Evolutionary conservation across 2,888 invertebrate genomes (phyloP).

Genomic region (Germaria angustata): DNA sequence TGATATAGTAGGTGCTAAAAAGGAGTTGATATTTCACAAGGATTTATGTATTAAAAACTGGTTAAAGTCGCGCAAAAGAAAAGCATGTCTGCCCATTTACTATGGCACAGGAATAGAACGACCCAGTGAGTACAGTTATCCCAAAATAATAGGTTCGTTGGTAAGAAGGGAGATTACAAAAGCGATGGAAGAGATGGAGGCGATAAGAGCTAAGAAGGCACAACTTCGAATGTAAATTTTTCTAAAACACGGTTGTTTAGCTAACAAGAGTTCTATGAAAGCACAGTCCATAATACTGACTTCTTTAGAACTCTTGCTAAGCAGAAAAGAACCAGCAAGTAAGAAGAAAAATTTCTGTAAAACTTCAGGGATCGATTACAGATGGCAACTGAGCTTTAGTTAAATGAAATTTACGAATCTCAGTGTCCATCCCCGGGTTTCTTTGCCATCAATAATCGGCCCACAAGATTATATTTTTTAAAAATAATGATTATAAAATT

Average conservation of each 20-base stretch:
- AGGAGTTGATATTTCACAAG: slow-evolving; percentile 54
- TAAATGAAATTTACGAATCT: too few relatives aligned
- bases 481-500: too few relatives aligned
- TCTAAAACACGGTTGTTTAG: neutral
- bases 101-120: slow-evolving; percentile 19
- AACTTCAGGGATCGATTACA: too few relatives aligned
- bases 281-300: neutral
- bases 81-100: neutral
- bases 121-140: neutral
- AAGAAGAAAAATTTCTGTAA: neutral
- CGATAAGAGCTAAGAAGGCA: neutral
- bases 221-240: too few relatives aligned
- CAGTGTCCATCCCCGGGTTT: too few relatives aligned
- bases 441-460: too few relatives aligned
- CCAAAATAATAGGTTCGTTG: neutral
- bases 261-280: neutral
- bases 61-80: neutral
- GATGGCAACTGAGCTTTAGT: too few relatives aligned
- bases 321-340: neutral
- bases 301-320: neutral
- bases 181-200: neutral
- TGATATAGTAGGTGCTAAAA: slow-evolving; percentile 69
- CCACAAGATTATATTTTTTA: too few relatives aligned
- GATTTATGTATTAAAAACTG: slow-evolving; percentile 25
- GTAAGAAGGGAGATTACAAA: neutral